phyloP scores from a whole-genome alignment of 2,888 invertebrate genomes.

The Amphipyra berbera region DNA sequence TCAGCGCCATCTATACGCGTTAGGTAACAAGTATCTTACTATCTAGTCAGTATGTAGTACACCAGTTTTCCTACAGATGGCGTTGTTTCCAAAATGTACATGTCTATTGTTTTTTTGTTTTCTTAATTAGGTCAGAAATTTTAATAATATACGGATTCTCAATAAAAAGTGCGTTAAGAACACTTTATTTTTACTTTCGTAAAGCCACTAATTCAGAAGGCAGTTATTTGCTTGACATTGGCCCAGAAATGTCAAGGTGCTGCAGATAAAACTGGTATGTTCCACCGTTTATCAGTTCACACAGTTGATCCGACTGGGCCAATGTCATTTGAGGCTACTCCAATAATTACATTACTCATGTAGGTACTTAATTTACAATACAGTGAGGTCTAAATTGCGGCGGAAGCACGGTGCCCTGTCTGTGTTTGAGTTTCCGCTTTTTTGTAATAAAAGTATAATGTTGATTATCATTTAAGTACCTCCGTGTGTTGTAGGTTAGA shows the following conservation, averaged over 20 bases:
- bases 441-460: slow-evolving; percentile 15
- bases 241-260: slow-evolving; percentile 15
- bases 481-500: slow-evolving; percentile 14
- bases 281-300: slow-evolving; percentile 28
- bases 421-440: slow-evolving; percentile 36
- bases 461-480: slow-evolving; percentile 13
- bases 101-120: too few relatives aligned
- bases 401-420: slow-evolving; percentile 26
- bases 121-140: too few relatives aligned
- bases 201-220: too few relatives aligned
- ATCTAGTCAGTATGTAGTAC: neutral
- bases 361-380: slow-evolving; percentile 32
- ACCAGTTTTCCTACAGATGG: neutral
- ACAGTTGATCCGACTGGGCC: slow-evolving; percentile 9
- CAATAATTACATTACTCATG: slow-evolving; percentile 37
- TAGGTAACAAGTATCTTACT: neutral
- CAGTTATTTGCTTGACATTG: slow-evolving; percentile 12
- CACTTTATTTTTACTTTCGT: too few relatives aligned
- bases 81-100: neutral
- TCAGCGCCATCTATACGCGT: slow-evolving; percentile 3
- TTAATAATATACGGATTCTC: too few relatives aligned
- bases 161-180: too few relatives aligned
- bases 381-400: slow-evolving; percentile 19
- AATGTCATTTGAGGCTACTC: slow-evolving; percentile 33
- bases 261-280: slow-evolving; percentile 29